Conservation (phyloP, 2,888 invertebrate species). For the Limnephilus auricula region DNA sequence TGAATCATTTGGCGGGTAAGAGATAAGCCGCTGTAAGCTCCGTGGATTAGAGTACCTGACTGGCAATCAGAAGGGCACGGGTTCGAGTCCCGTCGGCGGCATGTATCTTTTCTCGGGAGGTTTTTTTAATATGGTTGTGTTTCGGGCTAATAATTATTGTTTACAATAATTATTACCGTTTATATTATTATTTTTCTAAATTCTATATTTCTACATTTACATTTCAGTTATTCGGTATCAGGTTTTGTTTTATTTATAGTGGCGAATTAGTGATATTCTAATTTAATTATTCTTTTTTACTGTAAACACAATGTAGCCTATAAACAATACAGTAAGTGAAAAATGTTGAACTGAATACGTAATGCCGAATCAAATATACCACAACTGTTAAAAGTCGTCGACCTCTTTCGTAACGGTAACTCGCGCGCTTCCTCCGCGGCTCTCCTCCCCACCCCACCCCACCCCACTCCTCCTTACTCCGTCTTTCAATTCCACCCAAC, state of each 20-base stretch:
- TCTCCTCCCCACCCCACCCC: not conserved
- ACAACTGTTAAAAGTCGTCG: constrained; percentile 26
- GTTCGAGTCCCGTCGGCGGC: no score
- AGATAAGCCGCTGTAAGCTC: no score
- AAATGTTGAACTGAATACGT: constrained; percentile 3
- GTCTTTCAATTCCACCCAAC: not conserved
- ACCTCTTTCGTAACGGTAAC: constrained; percentile 25
- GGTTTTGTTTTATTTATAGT: not conserved
- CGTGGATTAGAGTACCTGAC: no score
- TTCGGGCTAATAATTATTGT: no score
- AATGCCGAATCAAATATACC: constrained; percentile 9
- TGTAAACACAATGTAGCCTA: not conserved
- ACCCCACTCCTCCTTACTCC: not conserved
- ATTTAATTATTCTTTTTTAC: not conserved
- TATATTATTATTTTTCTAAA: no score
- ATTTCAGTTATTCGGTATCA: not conserved
- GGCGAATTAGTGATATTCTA: not conserved
- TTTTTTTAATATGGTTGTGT: no score
- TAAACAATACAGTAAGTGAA: not conserved
- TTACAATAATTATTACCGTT: no score
- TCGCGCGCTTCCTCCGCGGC: constrained; percentile 18
- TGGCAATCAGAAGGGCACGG: no score
- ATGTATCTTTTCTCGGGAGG: no score
- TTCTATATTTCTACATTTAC: no score
- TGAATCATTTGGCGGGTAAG: no score